Evolutionary conservation across 2,113 vertebrate genomes (phyloP).

Genomic region (Phyllostomus hastatus): DNA sequence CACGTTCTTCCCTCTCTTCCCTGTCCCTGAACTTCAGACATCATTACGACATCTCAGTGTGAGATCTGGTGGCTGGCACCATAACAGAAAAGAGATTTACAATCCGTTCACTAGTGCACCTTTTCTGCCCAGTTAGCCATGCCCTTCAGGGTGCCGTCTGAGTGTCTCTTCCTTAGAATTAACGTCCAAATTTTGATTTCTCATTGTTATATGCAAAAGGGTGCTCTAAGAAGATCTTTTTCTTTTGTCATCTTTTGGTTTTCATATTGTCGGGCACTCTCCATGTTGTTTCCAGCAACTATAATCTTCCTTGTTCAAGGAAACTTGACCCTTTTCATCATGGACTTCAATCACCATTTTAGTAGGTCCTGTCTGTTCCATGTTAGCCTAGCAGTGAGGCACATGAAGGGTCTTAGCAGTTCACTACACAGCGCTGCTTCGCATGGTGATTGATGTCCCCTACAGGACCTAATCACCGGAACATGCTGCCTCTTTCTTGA

Average conservation of each 20-base stretch:
- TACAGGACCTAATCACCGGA: background rate
- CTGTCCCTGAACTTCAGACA: background rate
- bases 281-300: background rate
- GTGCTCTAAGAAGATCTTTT: background rate
- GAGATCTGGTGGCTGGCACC: background rate
- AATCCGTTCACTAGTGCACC: background rate
- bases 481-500: background rate
- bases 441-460: background rate
- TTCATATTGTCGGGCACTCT: background rate
- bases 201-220: background rate
- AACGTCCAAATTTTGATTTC: background rate
- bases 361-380: background rate
- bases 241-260: background rate
- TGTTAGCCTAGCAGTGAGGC: background rate
- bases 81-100: background rate
- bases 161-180: background rate
- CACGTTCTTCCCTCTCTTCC: background rate
- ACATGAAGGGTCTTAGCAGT: background rate
- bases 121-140: background rate
- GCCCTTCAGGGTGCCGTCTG: background rate
- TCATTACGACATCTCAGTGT: background rate
- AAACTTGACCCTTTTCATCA: background rate
- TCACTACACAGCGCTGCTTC: background rate
- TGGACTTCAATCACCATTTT: background rate
- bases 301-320: background rate